These are phyloP conservation scores for Brachyptera putata DNA, from an alignment of 2,888 invertebrate genomes.

Conservation along the genomic window DNA sequence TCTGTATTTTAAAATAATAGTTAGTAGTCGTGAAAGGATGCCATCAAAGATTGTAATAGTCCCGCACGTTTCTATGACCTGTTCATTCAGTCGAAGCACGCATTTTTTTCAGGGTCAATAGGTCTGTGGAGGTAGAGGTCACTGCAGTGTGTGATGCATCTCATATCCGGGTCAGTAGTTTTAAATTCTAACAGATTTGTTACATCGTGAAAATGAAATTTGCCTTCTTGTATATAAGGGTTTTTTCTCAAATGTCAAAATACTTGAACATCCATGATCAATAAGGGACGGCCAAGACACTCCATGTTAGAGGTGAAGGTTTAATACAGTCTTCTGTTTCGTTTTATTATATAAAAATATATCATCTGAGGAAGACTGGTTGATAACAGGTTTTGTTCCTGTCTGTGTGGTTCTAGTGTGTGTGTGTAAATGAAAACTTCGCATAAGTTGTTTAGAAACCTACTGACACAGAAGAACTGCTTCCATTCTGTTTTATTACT, in stretches of 20 bases:
- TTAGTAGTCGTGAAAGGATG: too few species aligned
- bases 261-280: too few species aligned
- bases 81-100: background rate
- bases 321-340: background rate
- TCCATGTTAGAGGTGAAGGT: background rate
- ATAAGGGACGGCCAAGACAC: background rate
- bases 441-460: slow-evolving; percentile 12
- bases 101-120: background rate
- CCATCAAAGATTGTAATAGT: too few species aligned
- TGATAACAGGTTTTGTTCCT: background rate
- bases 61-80: background rate
- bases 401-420: too few species aligned
- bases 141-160: background rate
- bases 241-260: too few species aligned
- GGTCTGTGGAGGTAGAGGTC: background rate
- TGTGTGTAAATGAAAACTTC: background rate
- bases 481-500: too few species aligned
- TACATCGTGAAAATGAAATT: background rate
- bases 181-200: too few species aligned
- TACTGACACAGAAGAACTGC: slow-evolving; percentile 7
- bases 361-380: background rate
- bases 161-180: background rate
- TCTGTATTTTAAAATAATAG: too few species aligned
- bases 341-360: background rate
- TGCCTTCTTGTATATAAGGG: too few species aligned